A percentile compares a stretch with the other conserved stretches of the same genome.
phyloP scores from a whole-genome alignment of 2,797 vertebrate species.

The Malurus splendens region DNA sequence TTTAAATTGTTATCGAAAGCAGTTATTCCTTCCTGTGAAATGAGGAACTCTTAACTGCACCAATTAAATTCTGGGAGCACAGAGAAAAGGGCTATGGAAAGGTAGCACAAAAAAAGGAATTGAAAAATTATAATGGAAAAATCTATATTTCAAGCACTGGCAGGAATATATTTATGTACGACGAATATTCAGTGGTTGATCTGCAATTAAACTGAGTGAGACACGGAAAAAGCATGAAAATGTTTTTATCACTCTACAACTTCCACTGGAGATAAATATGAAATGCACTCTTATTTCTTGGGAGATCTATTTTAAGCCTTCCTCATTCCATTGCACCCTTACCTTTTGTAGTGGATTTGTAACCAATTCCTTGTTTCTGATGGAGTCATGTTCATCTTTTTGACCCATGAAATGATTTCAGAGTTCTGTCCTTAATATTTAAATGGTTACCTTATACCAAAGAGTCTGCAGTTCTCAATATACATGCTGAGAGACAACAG shows the following conservation, averaged over 20 bases:
- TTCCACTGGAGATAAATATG: background rate
- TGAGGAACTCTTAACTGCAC: background rate
- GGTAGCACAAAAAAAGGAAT: background rate
- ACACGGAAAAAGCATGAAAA: background rate
- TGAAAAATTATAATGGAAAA: conserved; percentile 36
- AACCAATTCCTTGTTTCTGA: background rate
- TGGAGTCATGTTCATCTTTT: background rate
- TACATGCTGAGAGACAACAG: background rate
- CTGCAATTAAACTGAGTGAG: conserved; percentile 4
- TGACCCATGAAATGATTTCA: background rate
- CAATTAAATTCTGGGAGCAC: background rate
- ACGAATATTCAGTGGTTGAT: conserved; percentile 1
- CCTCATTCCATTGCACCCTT: background rate
- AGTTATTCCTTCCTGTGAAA: background rate
- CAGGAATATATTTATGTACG: conserved; percentile 26
- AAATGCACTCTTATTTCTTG: conserved; percentile 11
- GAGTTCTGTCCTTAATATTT: background rate
- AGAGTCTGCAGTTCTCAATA: background rate
- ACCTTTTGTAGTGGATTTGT: background rate
- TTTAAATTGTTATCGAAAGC: background rate
- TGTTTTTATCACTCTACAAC: background rate
- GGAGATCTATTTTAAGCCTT: background rate
- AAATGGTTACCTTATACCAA: background rate
- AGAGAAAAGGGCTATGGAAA: background rate
- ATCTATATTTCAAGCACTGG: conserved; percentile 16